Percentiles rank a stretch among this genome's conserved stretches.
phyloP scores from a whole-genome alignment of 2,113 vertebrate species.

The Lasiurus borealis region DNA sequence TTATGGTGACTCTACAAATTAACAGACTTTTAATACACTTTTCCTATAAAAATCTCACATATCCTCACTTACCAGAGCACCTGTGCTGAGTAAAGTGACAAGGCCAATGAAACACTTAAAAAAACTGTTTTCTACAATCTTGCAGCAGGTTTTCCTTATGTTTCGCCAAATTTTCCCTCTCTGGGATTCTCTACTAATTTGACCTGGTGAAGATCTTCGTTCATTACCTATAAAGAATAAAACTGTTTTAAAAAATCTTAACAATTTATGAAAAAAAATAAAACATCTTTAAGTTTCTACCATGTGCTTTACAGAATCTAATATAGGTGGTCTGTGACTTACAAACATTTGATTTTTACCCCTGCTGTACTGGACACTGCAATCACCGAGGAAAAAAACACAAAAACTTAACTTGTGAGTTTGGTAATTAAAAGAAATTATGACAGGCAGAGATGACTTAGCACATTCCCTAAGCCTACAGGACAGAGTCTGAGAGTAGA shows the following conservation, averaged over 20 bases:
- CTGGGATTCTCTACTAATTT: slow-evolving; percentile 88
- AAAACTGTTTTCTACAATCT: slow-evolving; percentile 97
- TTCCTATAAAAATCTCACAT: not conserved
- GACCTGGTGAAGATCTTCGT: slow-evolving; percentile 88
- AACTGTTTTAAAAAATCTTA: slow-evolving; percentile 5
- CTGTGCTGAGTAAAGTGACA: slow-evolving; percentile 97
- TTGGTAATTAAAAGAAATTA: not conserved
- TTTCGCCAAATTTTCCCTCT: slow-evolving; percentile 93
- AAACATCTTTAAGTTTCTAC: not conserved
- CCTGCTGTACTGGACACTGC: not conserved
- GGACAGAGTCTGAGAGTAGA: not conserved
- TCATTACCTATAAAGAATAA: slow-evolving; percentile 88
- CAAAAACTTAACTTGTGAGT: not conserved
- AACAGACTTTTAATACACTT: not conserved
- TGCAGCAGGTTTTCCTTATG: slow-evolving; percentile 94
- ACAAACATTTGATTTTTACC: not conserved
- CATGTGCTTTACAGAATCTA: not conserved
- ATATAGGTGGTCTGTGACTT: not conserved
- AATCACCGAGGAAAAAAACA: not conserved
- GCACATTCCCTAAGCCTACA: rapidly evolving
- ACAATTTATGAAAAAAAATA: not conserved
- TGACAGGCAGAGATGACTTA: not conserved
- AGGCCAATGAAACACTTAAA: slow-evolving; percentile 98
- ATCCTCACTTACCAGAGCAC: slow-evolving; percentile 91
- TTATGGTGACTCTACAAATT: not conserved